Base-by-base conservation (phyloP, 2,888 invertebrate genomes). In the Eutolmus rufibarbis region DNA sequence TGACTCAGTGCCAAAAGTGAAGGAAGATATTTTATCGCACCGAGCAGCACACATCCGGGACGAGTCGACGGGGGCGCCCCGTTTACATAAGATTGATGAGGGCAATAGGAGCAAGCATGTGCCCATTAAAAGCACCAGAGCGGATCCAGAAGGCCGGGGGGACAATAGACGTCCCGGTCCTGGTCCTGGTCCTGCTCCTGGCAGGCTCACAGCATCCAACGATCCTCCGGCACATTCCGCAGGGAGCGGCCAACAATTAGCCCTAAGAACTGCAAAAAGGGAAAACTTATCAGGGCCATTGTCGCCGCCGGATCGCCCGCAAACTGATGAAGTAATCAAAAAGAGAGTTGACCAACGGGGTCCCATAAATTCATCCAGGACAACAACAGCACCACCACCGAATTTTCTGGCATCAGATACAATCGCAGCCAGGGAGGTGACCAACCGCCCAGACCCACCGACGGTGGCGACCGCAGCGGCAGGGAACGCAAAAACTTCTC, bases 401-500 rank as follows among this genome's bases (percentile, higher is more conserved):
- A 57, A 66, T 57, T 57, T 37, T 16, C 46, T 43, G 19, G 79
- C 23, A 19, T 12, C 40, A 40, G 46, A 79, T 79, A 43, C 16
- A 16, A 57, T 57, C 57, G 57, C 23, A 19, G 23, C 57, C 23
- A 57, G 57, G 19, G 57, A 46, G 14, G 43, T 78, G 76, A 57
- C 81, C 88, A 87, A 37, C 82, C 88, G 88, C 87, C 74, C 87
- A 86, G 81, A 84, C 79, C 85, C 74, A 87, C 86, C 12, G 14
- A 40, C 19, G 16, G 85, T 40, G 1, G 12, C 19, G 31, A 74
- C 85, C 79, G 28, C 56, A 87, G 16, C 87, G 66, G 5, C 74
- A 79, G 56, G 31, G 40, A 82, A 43, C 14, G n/a, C 85, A 77
- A 88, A 76, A 76, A 76, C 76, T 37, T 34, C 34, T n/a, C 31